Evolutionary conservation across 2,113 vertebrate genomes (phyloP).

Genomic region (Antechinus stuartii): DNA sequence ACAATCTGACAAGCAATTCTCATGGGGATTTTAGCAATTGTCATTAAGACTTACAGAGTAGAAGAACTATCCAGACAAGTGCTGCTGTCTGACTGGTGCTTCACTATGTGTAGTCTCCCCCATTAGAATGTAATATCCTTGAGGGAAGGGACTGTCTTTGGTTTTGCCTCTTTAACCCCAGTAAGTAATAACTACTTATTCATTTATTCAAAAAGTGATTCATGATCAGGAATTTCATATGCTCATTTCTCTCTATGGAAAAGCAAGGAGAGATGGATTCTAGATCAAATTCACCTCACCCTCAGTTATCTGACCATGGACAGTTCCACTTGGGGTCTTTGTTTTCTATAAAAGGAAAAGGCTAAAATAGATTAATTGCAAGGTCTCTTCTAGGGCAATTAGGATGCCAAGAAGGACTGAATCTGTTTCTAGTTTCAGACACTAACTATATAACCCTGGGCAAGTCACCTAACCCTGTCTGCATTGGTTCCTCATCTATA

Average conservation of each 20-base stretch:
- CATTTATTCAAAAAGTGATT: background rate
- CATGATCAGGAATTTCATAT: background rate
- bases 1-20: background rate
- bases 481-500: background rate
- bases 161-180: background rate
- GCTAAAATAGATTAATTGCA: background rate
- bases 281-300: background rate
- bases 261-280: background rate
- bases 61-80: background rate
- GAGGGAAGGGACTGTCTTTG: background rate
- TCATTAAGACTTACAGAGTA: background rate
- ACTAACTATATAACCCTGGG: background rate
- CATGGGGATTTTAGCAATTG: background rate
- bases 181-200: background rate
- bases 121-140: background rate
- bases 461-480: background rate
- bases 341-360: background rate
- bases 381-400: background rate
- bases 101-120: background rate
- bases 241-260: background rate
- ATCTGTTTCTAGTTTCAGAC: background rate
- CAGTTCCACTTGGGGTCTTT: background rate
- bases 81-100: background rate
- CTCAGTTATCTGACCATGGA: background rate
- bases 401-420: too few relatives aligned